Base-by-base conservation (phyloP, 2,888 invertebrate genomes). In the Heliconius ethilla region DNA sequence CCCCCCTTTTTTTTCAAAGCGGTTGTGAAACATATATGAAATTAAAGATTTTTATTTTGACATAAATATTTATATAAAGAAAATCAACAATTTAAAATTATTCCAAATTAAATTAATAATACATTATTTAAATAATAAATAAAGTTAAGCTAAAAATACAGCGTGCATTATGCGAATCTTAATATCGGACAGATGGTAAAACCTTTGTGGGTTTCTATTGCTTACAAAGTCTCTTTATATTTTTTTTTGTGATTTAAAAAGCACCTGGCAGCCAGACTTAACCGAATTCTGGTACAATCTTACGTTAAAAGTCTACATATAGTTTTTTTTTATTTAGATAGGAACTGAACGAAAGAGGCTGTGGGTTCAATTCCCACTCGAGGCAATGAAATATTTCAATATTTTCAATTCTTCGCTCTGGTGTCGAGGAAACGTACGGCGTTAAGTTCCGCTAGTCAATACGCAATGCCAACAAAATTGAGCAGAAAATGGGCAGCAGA, bases 131-230 rank as follows among this genome's bases (percentile, higher is more conserved):
- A 37, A 73, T 37, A 73, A 59, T 62, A 65, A 2, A 40, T 40
- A 63, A 22, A 27, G 27, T 37, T 63, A 40, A 63, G 10, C 22
- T 4, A 18, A 65, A 63, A 45, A 27, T 45, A 40, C 27, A 11
- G 9, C 10, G 18, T 27, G 25, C 63, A 22, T 74, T 63, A 74
- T 74, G 63, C 62, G 63, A 74, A 74, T 63, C 63, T 74, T 74
- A 74, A 74, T 62, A 74, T 74, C 62, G 74, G 45, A 74, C 74
- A 74, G 74, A 74, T 74, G 74, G 74, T 40, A 11, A 45, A 45
- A 74, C 45, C 74, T 74, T 74, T 74, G 74, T 74, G 62, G 74
- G 74, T 63, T 74, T 74, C 74, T 74, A 74, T 74, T 74, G 62
- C 63, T 74, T 65, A 63, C 63, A 45, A 40, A 74, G 27, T 45